Evolutionary conservation across 1,140 invertebrate genomes (phyloP).

Genomic region (Orchesella cincta): DNA sequence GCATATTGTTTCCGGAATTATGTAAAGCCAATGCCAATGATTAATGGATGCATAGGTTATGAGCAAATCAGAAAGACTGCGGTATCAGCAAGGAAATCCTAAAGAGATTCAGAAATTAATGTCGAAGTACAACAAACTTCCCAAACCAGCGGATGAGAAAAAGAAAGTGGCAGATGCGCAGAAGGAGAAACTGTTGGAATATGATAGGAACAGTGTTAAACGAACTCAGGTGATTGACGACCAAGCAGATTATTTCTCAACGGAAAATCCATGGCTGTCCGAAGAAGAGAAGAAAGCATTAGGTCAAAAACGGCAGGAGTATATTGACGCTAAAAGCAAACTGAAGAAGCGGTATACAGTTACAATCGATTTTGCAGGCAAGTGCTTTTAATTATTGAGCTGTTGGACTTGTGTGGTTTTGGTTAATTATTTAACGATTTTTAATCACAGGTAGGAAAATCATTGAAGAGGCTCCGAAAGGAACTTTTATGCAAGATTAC

Average conservation of each 20-base stretch:
- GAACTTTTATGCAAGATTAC: conserved; percentile 34
- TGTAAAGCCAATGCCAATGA: neutral
- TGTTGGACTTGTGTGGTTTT: conserved; percentile 18
- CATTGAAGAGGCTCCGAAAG: conserved; percentile 56
- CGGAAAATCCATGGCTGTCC: conserved; percentile 78
- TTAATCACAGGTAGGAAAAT: conserved; percentile 55
- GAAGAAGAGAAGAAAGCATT: conserved; percentile 69
- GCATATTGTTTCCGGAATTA: neutral
- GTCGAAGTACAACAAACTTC: conserved; percentile 43
- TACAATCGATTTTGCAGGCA: conserved; percentile 81
- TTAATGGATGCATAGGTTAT: conserved; percentile 57
- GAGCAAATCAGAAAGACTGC: conserved; percentile 65
- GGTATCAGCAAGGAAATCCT: conserved; percentile 35
- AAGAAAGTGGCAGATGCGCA: conserved; percentile 73
- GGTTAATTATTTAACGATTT: neutral
- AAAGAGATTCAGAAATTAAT: conserved; percentile 45
- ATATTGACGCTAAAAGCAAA: conserved; percentile 65
- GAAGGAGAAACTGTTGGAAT: conserved; percentile 81
- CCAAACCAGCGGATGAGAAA: conserved; percentile 42
- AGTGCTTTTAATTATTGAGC: conserved; percentile 46
- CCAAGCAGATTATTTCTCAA: conserved; percentile 88
- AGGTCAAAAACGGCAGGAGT: conserved; percentile 66
- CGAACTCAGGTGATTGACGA: conserved; percentile 92
- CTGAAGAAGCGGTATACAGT: conserved; percentile 65
- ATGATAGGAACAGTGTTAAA: conserved; percentile 79